Evolutionary conservation across 1,140 invertebrate species (phyloP).

Genomic region (Eciton burchellii): DNA sequence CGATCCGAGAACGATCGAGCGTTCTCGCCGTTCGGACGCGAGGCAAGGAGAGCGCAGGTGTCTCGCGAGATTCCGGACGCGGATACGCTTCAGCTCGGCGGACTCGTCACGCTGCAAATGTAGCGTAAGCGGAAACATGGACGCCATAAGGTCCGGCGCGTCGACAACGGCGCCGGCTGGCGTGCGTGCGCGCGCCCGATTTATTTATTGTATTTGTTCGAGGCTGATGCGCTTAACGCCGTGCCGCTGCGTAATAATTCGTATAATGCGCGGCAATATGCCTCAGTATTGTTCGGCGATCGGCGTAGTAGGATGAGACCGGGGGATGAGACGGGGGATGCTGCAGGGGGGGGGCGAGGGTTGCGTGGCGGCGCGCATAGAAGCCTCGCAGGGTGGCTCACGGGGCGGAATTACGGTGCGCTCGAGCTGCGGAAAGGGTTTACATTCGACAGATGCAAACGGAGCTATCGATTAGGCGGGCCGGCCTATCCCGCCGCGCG

Average conservation of each 20-base stretch:
- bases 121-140: conserved; percentile 56
- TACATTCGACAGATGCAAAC: conserved; percentile 82
- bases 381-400: conserved; percentile 46
- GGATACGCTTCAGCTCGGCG: conserved; percentile 41
- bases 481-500: neutral
- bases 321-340: conserved; percentile 4
- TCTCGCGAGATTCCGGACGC: neutral
- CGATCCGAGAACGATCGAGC: conserved; percentile 8
- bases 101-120: conserved; percentile 56
- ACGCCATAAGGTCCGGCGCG: conserved; percentile 57
- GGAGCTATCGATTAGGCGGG: conserved; percentile 77
- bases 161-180: neutral
- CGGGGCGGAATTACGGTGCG: conserved; percentile 58
- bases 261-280: conserved; percentile 75
- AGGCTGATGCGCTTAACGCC: conserved; percentile 67
- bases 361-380: neutral
- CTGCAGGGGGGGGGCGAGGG: too few relatives aligned
- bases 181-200: conserved; percentile 17
- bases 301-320: conserved; percentile 30
- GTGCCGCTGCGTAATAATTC: conserved; percentile 77
- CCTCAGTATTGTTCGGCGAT: conserved; percentile 74
- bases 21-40: neutral
- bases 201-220: conserved; percentile 73
- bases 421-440: conserved; percentile 75
- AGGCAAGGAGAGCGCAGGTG: neutral